phyloP scores from a whole-genome alignment of 2,113 vertebrate species.

The Ammodytes marinus region DNA sequence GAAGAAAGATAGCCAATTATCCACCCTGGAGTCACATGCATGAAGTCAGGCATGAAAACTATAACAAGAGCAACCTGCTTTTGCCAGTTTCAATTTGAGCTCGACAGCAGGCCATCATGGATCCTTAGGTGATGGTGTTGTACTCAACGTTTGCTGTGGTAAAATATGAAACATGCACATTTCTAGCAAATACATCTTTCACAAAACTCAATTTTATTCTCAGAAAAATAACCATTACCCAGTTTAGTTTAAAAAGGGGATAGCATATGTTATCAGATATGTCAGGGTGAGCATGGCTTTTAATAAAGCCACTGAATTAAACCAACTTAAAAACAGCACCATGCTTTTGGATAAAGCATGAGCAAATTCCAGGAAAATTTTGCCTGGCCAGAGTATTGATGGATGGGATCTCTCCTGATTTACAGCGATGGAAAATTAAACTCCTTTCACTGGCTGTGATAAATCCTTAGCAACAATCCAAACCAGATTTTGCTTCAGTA shows the following conservation, averaged over 20 bases:
- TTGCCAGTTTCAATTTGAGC: slow-evolving; percentile 38
- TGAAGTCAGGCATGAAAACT: slow-evolving; percentile 67
- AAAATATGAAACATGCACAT: slow-evolving; percentile 5
- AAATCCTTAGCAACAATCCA: slow-evolving; percentile 47
- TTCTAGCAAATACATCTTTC: slow-evolving; percentile 13
- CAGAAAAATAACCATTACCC: background rate
- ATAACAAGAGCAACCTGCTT: slow-evolving; percentile 43
- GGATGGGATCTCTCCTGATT: slow-evolving; percentile 64
- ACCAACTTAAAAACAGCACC: slow-evolving; percentile 19
- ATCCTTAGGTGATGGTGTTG: background rate
- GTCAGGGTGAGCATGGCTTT: slow-evolving; percentile 3
- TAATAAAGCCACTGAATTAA: slow-evolving; percentile 24
- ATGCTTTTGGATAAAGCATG: background rate
- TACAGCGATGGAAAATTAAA: slow-evolving; percentile 69
- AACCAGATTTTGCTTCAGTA: slow-evolving; percentile 42
- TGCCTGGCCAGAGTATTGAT: slow-evolving; percentile 36
- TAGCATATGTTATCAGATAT: background rate
- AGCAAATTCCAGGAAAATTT: slow-evolving; percentile 53
- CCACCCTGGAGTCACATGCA: slow-evolving; percentile 78
- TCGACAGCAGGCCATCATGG: background rate
- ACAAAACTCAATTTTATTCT: background rate
- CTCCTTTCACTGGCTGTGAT: slow-evolving; percentile 41
- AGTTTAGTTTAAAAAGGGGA: background rate
- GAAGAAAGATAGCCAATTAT: slow-evolving; percentile 82
- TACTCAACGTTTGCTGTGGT: background rate